phyloP scores from a whole-genome alignment of 2,888 invertebrate genomes.

The Andrena chrysosceles region DNA sequence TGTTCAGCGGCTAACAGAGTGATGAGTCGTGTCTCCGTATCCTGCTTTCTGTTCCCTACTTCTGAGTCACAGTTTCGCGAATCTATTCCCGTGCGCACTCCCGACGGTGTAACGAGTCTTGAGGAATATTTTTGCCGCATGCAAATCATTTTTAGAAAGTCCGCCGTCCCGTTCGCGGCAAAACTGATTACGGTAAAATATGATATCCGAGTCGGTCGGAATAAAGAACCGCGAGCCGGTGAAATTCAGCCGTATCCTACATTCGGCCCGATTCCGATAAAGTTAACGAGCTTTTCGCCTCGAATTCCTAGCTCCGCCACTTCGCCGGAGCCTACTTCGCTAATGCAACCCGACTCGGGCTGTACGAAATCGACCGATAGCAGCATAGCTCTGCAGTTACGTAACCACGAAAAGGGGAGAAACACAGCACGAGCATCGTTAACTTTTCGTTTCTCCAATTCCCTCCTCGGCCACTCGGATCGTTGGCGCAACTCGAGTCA shows the following conservation, averaged over 20 bases:
- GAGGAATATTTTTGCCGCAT: conserved; percentile 32
- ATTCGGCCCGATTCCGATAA: conserved; percentile 10
- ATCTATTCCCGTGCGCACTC: not conserved
- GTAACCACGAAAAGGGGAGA: conserved; percentile 8
- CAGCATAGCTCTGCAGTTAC: conserved; percentile 13
- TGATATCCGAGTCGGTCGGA: conserved; percentile 33
- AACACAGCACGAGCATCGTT: not conserved
- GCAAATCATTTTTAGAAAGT: conserved; percentile 60
- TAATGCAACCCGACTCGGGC: conserved; percentile 4
- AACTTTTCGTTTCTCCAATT: not conserved
- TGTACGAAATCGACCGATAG: conserved; percentile 2
- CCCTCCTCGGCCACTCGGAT: not conserved
- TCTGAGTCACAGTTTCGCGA: not conserved
- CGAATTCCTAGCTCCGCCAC: not conserved
- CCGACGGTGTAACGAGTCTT: not conserved
- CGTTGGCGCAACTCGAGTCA: not conserved
- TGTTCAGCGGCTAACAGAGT: not conserved
- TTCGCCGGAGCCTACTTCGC: not conserved
- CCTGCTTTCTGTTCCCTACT: not conserved
- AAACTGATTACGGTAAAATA: conserved; percentile 51
- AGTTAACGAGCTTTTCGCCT: conserved; percentile 35
- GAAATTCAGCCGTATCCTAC: conserved; percentile 39
- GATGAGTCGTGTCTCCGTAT: conserved; percentile 6
- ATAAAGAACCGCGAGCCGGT: conserved; percentile 29
- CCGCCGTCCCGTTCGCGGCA: conserved; percentile 13